These are phyloP conservation scores for Neolamprologus hecqui DNA, from an alignment of 2,113 vertebrate species.

Conservation along the genomic window DNA sequence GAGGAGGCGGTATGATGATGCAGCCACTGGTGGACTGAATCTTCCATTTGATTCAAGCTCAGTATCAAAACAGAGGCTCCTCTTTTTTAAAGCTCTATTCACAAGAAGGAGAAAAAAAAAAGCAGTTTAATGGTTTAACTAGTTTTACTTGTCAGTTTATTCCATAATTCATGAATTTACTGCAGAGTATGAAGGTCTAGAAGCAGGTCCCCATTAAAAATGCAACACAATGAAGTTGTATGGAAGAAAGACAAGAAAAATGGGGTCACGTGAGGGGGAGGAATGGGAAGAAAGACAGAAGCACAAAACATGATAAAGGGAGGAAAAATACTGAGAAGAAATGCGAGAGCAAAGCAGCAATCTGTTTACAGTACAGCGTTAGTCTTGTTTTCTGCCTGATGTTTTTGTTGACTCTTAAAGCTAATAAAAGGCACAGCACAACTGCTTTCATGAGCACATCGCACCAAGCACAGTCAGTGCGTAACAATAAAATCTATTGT, in stretches of 20 bases:
- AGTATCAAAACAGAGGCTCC: neutral
- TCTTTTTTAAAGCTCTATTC: neutral
- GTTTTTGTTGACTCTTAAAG: neutral
- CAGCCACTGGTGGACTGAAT: neutral
- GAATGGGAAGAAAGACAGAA: neutral
- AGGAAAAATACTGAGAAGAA: neutral
- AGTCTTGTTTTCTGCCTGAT: neutral
- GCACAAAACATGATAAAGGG: neutral
- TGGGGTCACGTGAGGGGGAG: neutral
- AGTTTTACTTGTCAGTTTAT: conserved; percentile 42
- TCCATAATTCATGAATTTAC: conserved; percentile 55
- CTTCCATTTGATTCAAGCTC: neutral
- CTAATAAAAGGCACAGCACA: neutral
- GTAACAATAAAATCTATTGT: neutral
- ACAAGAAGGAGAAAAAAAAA: fast-evolving
- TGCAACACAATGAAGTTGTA: conserved; percentile 26
- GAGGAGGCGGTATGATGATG: neutral
- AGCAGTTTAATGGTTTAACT: conserved; percentile 4
- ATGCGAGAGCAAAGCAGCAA: neutral
- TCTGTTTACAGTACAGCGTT: neutral
- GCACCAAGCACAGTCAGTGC: neutral
- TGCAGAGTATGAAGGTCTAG: conserved; percentile 29
- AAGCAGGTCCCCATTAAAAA: conserved; percentile 50
- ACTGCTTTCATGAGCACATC: neutral
- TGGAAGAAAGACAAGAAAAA: conserved; percentile 26